Percentiles rank a stretch among this genome's conserved stretches.
These are phyloP conservation scores for Tuberolachnus salignus DNA, from an alignment of 2,888 invertebrate genomes.

Conservation along the genomic window DNA sequence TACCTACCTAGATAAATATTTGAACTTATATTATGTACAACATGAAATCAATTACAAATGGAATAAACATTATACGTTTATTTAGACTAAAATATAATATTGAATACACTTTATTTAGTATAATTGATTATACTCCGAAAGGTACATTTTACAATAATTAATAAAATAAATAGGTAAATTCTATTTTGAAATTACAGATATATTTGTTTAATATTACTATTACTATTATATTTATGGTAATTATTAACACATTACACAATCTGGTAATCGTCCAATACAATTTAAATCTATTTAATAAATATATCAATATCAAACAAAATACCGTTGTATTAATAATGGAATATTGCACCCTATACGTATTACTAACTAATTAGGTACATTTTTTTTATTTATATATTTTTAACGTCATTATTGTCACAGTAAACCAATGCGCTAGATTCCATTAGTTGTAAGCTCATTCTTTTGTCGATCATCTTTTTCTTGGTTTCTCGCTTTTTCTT, in stretches of 20 bases:
- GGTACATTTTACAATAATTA: too few relatives aligned
- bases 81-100: too few relatives aligned
- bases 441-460: conserved; percentile 22
- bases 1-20: too few relatives aligned
- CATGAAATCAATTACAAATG: too few relatives aligned
- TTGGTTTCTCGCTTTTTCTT: background rate
- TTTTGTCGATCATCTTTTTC: conserved; percentile 1
- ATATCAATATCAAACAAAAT: background rate
- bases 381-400: conserved; percentile 6
- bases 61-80: too few relatives aligned
- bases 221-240: too few relatives aligned
- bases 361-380: background rate
- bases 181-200: conserved; percentile 1
- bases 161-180: background rate
- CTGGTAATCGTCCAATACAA: background rate
- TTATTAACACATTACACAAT: too few relatives aligned
- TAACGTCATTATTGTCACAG: conserved; percentile 11
- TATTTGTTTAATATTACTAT: background rate
- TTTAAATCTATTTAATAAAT: background rate
- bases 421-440: conserved; percentile 25
- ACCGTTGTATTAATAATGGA: conserved; percentile 14
- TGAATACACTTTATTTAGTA: too few relatives aligned
- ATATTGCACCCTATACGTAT: conserved; percentile 7
- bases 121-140: too few relatives aligned
- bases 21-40: too few relatives aligned